These are phyloP conservation scores for Villa cingulata DNA, from an alignment of 2,888 invertebrate genomes.

Conservation along the genomic window DNA sequence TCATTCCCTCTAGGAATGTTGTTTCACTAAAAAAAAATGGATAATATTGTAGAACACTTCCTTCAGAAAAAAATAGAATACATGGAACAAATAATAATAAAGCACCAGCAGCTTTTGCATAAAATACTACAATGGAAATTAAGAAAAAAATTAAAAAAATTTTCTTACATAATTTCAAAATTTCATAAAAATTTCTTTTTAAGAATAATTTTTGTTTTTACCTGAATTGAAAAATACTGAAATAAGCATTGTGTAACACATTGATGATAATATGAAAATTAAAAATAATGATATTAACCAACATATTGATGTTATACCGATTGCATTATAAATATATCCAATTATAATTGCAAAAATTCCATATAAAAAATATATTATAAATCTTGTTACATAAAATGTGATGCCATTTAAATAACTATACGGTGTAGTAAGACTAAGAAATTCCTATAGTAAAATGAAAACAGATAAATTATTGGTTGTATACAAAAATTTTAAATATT, in stretches of 20 bases:
- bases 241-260: conserved; percentile 30
- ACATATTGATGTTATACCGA: conserved; percentile 18
- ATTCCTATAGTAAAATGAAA: conserved; percentile 12
- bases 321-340: conserved; percentile 20
- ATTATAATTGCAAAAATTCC: conserved; percentile 17
- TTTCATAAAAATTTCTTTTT: too few relatives aligned
- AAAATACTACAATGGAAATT: conserved; percentile 20
- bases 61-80: conserved; percentile 23
- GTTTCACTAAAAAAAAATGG: conserved; percentile 18
- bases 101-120: conserved; percentile 31
- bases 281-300: conserved; percentile 21
- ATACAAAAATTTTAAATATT: too few relatives aligned
- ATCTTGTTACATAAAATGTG: conserved; percentile 28
- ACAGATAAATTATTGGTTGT: too few relatives aligned
- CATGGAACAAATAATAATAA: conserved; percentile 27
- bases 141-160: conserved; percentile 2
- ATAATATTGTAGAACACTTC: conserved; percentile 15
- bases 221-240: conserved; percentile 33
- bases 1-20: conserved; percentile 28
- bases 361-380: conserved; percentile 22
- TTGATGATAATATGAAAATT: conserved; percentile 24
- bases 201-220: conserved; percentile 13
- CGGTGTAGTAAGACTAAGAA: conserved; percentile 25
- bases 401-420: conserved; percentile 30
- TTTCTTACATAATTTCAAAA: not conserved